These are phyloP conservation scores for Drosophila auraria DNA, from an alignment of 1,140 invertebrate species.

Conservation along the genomic window DNA sequence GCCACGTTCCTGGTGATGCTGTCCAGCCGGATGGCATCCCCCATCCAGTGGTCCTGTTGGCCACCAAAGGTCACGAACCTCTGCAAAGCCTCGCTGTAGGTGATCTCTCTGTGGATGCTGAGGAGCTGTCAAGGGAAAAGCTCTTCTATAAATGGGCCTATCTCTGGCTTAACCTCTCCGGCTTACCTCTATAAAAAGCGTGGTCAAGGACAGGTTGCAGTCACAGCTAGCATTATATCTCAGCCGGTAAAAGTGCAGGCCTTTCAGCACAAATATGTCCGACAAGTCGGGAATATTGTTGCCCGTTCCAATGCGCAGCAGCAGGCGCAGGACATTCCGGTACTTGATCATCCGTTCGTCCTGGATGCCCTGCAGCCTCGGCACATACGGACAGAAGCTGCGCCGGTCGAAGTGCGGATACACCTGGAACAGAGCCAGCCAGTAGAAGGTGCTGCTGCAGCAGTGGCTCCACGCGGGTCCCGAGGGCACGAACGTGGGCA, in stretches of 20 bases:
- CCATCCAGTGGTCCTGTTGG: constrained; percentile 42
- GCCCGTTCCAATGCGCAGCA: constrained; percentile 52
- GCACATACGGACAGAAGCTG: constrained; percentile 64
- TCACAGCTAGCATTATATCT: constrained; percentile 59
- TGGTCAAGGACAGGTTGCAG: constrained; percentile 49
- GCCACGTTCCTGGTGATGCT: constrained; percentile 47
- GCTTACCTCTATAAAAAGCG: constrained; percentile 60
- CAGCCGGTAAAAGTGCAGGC: constrained; percentile 56
- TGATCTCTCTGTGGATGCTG: constrained; percentile 49
- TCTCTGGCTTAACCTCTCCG: rapidly evolving
- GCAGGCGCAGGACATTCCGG: constrained; percentile 51
- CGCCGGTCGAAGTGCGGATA: constrained; percentile 55
- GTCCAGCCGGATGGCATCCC: constrained; percentile 47
- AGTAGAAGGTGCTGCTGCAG: constrained; percentile 51
- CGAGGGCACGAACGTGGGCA: constrained; percentile 50
- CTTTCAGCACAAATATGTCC: constrained; percentile 59
- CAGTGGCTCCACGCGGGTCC: constrained; percentile 55
- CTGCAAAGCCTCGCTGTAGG: constrained; percentile 54
- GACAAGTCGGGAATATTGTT: constrained; percentile 60
- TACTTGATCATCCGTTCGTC: constrained; percentile 60
- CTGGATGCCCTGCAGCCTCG: constrained; percentile 54
- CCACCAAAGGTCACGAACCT: constrained; percentile 44
- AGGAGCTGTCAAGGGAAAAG: constrained; percentile 29
- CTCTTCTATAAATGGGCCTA: not conserved
- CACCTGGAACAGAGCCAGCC: constrained; percentile 61